Base-by-base conservation (phyloP, 2,113 vertebrate genomes). In the Romanogobio albipinnatus region DNA sequence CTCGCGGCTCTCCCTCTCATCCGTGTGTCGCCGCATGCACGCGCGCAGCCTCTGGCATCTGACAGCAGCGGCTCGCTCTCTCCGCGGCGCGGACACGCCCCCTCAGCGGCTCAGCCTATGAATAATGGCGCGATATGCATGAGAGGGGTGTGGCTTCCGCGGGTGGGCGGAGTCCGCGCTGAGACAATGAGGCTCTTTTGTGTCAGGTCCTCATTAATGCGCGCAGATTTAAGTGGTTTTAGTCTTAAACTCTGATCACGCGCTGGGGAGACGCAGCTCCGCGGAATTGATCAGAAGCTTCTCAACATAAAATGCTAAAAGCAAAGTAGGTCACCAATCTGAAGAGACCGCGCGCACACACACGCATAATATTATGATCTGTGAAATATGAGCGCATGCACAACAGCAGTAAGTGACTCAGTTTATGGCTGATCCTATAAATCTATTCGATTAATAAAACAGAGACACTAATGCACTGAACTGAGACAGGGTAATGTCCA, bases 111-210 rank as follows among this genome's bases (percentile, higher is more conserved):
- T 93, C 93, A 87, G 94, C 94, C 94, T 95, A 96, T 98, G 96
- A 97, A 99, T 99, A 97, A 95, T 96, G 95, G 95, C 94, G 92
- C 95, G 17, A 94, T 97, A 97, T 97, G 96, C 96, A 97, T 96
- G 94, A 96, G 93, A 93, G 93, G 95, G 83, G 92, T 94, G 94
- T 51, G 93, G 93, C 87, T 33, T 91, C 92, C 1, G 92, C 93
- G 95, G 94, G 96, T 87, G 89, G 95, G 95, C 95, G 95, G 95
- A 93, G 93, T 93, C 93, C 90, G 87, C 93, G 93, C 96, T 95
- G 71, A 95, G 92, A 96, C 95, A 96, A 96, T 95, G 94, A 91
- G 91, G 92, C 91, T 94, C 76, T 91, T 93, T 93, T 95, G 94
- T 96, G 96, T 94, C 93, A 45, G 70, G 45, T 0, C 13, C 61